Evolutionary conservation across 1,140 invertebrate genomes (phyloP), one percentile per base, ranked within the genome.

Genomic region (Drosophila sturtevanti): DNA sequence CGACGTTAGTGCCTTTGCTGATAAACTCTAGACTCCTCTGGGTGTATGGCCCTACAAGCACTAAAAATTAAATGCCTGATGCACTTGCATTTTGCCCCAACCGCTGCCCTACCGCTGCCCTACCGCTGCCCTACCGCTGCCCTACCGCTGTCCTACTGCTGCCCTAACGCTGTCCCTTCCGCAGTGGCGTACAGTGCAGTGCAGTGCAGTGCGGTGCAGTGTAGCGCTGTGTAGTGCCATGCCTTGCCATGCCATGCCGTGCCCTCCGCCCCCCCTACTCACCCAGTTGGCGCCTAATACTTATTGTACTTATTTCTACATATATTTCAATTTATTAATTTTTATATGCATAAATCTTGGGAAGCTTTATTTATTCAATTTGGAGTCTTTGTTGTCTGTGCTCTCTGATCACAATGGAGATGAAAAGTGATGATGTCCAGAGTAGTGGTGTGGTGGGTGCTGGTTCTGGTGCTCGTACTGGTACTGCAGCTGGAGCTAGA

Each of bases 271-370:
- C 38, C 38, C 41, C 16, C 41, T 21, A 48, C 18, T 48, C 41
- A 48, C 75, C 68, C 63, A 76, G 79, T 82, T 77, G 73, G 73
- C 74, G 74, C 77, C 79, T 87, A 86, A 87, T 78, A 65, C 67
- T 64, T 73, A 79, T 63, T 68, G 75, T 72, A 79, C 82, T 75
- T 75, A 76, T 89, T 63, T 68, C 71, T 72, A 79, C 82, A 78
- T 75, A 76, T 89, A 77, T 87, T 77, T 89, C 84, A 82, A 87
- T 87, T 87, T 87, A 87, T 87, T 87, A 89, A 87, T 87, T 89
- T 48, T 86, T 66, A 84, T 86, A 86, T 86, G 82, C 82, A 86
- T 86, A 86, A 86, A 86, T 86, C 82, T 82, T 82, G 79, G 41
- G 16, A 48, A 21, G 82, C 82, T 79, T 86, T 86, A 86, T 86